Percentiles rank a stretch among this genome's conserved stretches.
Conservation (phyloP, 2,797 vertebrate species). For the Gadopsis marmoratus region DNA sequence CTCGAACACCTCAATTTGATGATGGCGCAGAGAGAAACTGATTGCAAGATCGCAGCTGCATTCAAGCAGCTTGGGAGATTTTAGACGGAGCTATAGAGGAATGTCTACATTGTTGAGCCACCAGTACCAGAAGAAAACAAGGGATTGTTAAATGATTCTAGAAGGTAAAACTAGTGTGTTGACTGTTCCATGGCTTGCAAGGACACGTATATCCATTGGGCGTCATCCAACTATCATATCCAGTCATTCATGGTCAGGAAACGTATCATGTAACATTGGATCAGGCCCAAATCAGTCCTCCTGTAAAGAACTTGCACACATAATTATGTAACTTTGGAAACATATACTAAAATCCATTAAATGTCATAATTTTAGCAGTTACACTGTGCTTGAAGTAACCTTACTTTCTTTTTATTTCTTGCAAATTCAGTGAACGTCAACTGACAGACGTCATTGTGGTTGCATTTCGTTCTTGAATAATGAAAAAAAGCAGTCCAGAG, state of each 20-base stretch:
- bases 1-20: neutral
- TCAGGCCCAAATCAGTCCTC: neutral
- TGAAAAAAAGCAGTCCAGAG: conserved; percentile 24
- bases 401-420: neutral
- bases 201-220: neutral
- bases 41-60: neutral
- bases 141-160: neutral
- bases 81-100: no score
- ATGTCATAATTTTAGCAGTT: neutral
- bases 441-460: neutral
- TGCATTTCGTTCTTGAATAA: conserved; percentile 13
- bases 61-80: neutral
- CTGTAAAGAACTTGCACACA: neutral
- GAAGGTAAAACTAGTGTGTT: neutral
- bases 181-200: neutral
- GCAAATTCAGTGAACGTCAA: neutral
- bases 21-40: neutral
- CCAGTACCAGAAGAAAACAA: neutral
- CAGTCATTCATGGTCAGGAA: neutral
- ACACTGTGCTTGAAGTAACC: neutral
- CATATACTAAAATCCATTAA: neutral
- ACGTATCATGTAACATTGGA: neutral
- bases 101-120: neutral
- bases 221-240: neutral
- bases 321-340: neutral